Percentiles rank a stretch among this genome's conserved stretches.
Conservation (phyloP, 2,797 vertebrate species). For the Cyprinodon diabolis region DNA sequence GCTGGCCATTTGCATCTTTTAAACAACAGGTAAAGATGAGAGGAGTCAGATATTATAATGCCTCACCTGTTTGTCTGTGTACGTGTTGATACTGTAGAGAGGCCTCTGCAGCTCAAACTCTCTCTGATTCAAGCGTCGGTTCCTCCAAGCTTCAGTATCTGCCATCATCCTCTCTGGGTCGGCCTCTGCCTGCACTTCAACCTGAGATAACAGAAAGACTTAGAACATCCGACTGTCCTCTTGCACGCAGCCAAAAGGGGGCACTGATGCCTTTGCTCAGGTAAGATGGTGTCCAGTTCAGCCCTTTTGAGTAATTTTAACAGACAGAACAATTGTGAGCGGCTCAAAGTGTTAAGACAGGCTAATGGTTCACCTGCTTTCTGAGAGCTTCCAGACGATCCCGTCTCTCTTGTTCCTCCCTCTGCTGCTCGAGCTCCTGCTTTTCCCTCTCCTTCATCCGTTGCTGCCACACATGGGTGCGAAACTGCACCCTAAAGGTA, state of each 20-base stretch:
- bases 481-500: conserved; percentile 84
- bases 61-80: conserved; percentile 88
- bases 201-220: conserved; percentile 71
- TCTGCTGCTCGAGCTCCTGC: conserved; percentile 69
- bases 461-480: conserved; percentile 77
- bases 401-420: conserved; percentile 74
- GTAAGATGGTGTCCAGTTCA: conserved; percentile 6
- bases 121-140: conserved; percentile 70
- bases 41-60: conserved; percentile 9
- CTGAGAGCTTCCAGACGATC: conserved; percentile 83
- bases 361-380: conserved; percentile 84
- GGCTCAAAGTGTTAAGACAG: conserved; percentile 29
- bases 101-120: conserved; percentile 86
- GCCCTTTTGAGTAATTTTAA: conserved; percentile 26
- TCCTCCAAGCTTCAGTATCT: conserved; percentile 86
- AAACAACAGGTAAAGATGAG: conserved; percentile 31
- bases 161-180: conserved; percentile 89
- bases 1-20: conserved; percentile 13
- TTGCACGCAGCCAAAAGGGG: conserved; percentile 59
- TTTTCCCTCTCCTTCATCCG: conserved; percentile 77
- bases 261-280: conserved; percentile 62
- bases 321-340: conserved; percentile 37
- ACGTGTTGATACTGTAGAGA: conserved; percentile 89
- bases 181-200: conserved; percentile 80
- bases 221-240: conserved; percentile 18